Conservation (phyloP, 1,140 invertebrate genomes). For the Piezodorus guildinii region DNA sequence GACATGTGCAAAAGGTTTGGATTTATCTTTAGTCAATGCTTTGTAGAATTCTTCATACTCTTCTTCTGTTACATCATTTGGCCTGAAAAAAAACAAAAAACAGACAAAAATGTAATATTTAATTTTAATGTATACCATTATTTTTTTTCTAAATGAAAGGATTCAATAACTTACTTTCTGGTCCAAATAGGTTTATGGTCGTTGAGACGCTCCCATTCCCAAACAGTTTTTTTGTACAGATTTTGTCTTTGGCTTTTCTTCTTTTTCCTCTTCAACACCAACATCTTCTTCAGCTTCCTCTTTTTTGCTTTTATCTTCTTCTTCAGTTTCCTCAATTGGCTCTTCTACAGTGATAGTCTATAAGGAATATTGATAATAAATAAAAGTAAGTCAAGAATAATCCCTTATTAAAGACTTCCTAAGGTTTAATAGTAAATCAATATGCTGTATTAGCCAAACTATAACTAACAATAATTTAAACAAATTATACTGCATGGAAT, state of each 20-base stretch:
- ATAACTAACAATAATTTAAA: too few relatives aligned
- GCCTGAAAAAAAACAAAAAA: constrained; percentile 35
- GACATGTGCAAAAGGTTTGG: constrained; percentile 74
- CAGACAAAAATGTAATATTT: constrained; percentile 7
- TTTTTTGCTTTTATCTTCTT: constrained; percentile 30
- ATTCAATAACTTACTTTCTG: constrained; percentile 49
- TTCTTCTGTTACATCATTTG: constrained; percentile 68
- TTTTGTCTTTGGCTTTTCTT: constrained; percentile 82
- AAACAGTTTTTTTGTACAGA: constrained; percentile 91
- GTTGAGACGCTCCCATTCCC: constrained; percentile 97
- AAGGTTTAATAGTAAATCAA: neutral
- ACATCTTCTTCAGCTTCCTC: constrained; percentile 49
- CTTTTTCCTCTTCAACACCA: constrained; percentile 49
- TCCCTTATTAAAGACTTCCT: too few relatives aligned
- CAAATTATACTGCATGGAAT: too few relatives aligned
- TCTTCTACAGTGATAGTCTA: constrained; percentile 76
- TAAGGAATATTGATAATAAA: neutral
- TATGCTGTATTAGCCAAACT: too few relatives aligned
- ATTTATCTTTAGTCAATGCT: constrained; percentile 80
- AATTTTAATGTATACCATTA: neutral
- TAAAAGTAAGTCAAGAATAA: neutral
- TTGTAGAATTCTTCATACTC: constrained; percentile 95
- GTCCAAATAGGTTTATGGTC: constrained; percentile 97
- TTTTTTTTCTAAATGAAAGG: neutral
- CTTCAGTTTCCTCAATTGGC: constrained; percentile 43